A percentile compares a stretch with the other conserved stretches of the same genome.
Conservation (phyloP, 2,888 invertebrate genomes). For the Coenonympha arcania region DNA sequence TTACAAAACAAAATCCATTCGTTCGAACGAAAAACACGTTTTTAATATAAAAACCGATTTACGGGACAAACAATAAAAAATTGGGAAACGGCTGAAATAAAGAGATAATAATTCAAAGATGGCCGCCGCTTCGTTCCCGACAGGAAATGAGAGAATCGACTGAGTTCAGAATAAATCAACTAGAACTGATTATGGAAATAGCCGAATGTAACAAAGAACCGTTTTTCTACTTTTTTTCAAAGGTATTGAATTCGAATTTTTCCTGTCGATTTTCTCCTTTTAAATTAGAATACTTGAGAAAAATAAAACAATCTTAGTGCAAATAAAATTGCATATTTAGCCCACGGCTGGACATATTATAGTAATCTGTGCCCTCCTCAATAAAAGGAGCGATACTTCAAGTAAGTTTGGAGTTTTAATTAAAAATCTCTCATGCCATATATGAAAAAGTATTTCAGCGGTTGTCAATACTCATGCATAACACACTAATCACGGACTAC, state of each 20-base stretch:
- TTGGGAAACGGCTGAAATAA: constrained; percentile 27
- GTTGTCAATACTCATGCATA: too few relatives aligned
- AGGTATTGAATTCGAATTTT: neutral
- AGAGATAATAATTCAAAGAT: constrained; percentile 29
- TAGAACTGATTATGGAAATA: constrained; percentile 34
- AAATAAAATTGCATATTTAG: too few relatives aligned
- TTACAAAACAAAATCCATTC: constrained; percentile 27
- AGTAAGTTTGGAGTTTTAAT: too few relatives aligned
- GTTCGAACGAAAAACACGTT: constrained; percentile 30
- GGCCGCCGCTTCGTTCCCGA: constrained; percentile 13
- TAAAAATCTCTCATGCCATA: too few relatives aligned
- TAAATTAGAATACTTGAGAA: too few relatives aligned
- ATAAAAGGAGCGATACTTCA: too few relatives aligned
- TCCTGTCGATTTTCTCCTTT: neutral
- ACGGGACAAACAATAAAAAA: constrained; percentile 36
- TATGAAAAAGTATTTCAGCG: too few relatives aligned
- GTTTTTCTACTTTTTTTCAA: neutral
- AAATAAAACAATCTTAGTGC: too few relatives aligned
- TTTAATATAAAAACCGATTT: constrained; percentile 33
- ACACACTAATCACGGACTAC: too few relatives aligned
- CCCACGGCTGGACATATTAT: too few relatives aligned
- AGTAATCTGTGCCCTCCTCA: too few relatives aligned
- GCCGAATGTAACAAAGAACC: neutral
- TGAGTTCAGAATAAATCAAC: constrained; percentile 36
- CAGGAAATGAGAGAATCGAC: constrained; percentile 38